Evolutionary conservation across 2,113 vertebrate genomes (phyloP).

Genomic region (Pampusana beccarii): DNA sequence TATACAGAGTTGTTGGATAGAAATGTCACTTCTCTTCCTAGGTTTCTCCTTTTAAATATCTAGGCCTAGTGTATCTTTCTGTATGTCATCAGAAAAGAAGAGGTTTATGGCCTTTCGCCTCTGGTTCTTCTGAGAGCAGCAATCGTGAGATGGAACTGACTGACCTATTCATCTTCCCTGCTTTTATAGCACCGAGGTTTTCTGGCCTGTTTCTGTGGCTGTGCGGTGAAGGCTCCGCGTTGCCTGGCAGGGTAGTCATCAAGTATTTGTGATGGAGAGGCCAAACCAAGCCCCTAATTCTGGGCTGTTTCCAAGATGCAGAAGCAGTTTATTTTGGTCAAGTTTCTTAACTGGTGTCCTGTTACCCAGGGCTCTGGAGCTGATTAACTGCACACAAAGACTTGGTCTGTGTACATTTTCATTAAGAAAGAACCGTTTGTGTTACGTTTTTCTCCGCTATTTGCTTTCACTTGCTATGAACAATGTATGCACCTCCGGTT

Average conservation of each 20-base stretch:
- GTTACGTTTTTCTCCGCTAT: neutral
- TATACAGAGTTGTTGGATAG: neutral
- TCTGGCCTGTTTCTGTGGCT: neutral
- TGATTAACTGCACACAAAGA: constrained; percentile 40
- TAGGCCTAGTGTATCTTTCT: neutral
- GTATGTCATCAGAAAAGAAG: neutral
- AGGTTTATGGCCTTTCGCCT: neutral
- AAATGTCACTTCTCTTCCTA: neutral
- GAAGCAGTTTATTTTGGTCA: constrained; percentile 46
- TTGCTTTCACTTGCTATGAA: neutral
- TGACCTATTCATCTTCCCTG: neutral
- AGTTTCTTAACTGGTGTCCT: constrained; percentile 4
- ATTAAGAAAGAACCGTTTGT: neutral
- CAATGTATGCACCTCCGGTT: fast-evolving
- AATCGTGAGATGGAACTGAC: neutral
- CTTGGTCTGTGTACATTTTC: neutral
- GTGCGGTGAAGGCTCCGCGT: neutral
- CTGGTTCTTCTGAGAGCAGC: neutral
- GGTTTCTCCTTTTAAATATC: neutral
- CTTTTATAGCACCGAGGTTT: neutral
- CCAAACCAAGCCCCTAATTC: constrained; percentile 15
- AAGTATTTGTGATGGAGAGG: constrained; percentile 2
- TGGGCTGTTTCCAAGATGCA: constrained; percentile 18
- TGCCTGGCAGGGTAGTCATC: neutral
- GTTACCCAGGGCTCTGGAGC: constrained; percentile 36